These are phyloP conservation scores for Torymus tubicola DNA, from an alignment of 2,888 invertebrate species.

Conservation along the genomic window DNA sequence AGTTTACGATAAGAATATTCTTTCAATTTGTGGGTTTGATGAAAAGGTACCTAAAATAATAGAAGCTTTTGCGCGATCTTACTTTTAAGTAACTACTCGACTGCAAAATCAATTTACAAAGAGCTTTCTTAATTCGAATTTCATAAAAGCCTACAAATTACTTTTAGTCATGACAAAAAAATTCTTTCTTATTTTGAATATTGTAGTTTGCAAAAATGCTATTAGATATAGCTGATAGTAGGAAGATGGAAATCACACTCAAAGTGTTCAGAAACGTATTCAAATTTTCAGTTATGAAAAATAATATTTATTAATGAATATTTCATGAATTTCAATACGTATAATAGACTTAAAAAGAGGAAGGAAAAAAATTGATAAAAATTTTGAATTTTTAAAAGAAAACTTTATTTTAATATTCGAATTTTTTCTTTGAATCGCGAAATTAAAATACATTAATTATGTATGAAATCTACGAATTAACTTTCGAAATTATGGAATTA, in stretches of 20 bases:
- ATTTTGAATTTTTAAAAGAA: slow-evolving; percentile 31
- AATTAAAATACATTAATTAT: slow-evolving; percentile 16
- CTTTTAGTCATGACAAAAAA: slow-evolving; percentile 45
- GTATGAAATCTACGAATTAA: slow-evolving; percentile 21
- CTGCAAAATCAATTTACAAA: slow-evolving; percentile 18
- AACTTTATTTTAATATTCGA: slow-evolving; percentile 44
- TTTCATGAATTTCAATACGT: slow-evolving; percentile 29
- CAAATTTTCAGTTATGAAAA: slow-evolving; percentile 29
- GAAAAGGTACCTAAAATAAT: slow-evolving; percentile 81
- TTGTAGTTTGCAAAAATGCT: slow-evolving; percentile 5
- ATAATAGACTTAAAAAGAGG: slow-evolving; percentile 26
- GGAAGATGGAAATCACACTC: slow-evolving; percentile 28
- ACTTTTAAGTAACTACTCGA: slow-evolving; percentile 63
- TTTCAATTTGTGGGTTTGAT: slow-evolving; percentile 83
- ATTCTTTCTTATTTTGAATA: slow-evolving; percentile 30
- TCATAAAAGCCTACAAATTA: slow-evolving; percentile 23
- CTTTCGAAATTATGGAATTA: not conserved
- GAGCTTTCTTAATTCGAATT: slow-evolving; percentile 43
- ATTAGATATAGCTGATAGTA: slow-evolving; percentile 23
- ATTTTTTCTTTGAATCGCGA: slow-evolving; percentile 27
- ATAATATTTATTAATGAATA: slow-evolving; percentile 26
- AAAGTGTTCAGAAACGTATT: slow-evolving; percentile 50
- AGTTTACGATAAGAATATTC: slow-evolving; percentile 78
- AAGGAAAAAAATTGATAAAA: slow-evolving; percentile 12
- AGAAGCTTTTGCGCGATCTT: slow-evolving; percentile 80